Evolutionary conservation across 2,888 invertebrate genomes (phyloP), one percentile per base, ranked within the genome.

Genomic region (Capitulum mitella): DNA sequence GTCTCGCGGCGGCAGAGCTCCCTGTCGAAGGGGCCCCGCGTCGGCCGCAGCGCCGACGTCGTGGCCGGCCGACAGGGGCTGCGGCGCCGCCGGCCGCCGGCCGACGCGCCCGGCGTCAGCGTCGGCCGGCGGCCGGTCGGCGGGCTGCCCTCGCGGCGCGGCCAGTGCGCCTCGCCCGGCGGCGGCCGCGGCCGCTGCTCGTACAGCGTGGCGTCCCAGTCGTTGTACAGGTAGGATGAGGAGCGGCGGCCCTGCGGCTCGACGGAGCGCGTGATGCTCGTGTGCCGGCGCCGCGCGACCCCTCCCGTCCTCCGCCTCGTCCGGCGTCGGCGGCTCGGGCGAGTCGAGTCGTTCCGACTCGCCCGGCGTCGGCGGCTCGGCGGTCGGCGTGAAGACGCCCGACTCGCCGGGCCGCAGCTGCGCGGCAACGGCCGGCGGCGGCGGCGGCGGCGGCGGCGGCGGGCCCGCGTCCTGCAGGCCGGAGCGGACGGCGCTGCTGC

Each of bases 141-240:
- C 26, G 37, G 3, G 70, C 14, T 40, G 12, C 14, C 26, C 3
- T 64, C 64, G 26, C n/a, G n/a, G n/a, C 70, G 70, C 37, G 70
- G 40, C 70, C 70, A 70, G 40, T 70, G 70, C 70, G 70, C 37
- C 70, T 70, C 70, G 70, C 70, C 70, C 16, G 70, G 70, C 26
- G 29, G 40, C 19, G 70, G 70, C 14, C 70, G 70, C 1, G 34
- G 34, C 26, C 10, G 8, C 70, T 70, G 19, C 40, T 70, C 70
- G 40, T 70, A 70, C 37, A 70, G 40, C 6, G 70, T 70, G 37
- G 34, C 16, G 37, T 70, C 70, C 70, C 70, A 70, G 70, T 70
- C 70, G 40, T 70, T 70, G 40, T 70, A 70, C 26, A 70, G 70
- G 40, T 70, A 40, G 26, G 70, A 29, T 22, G 70, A 70, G 40